Base-by-base conservation (phyloP, 2,797 vertebrate species). In the Molossus alvarezi region DNA sequence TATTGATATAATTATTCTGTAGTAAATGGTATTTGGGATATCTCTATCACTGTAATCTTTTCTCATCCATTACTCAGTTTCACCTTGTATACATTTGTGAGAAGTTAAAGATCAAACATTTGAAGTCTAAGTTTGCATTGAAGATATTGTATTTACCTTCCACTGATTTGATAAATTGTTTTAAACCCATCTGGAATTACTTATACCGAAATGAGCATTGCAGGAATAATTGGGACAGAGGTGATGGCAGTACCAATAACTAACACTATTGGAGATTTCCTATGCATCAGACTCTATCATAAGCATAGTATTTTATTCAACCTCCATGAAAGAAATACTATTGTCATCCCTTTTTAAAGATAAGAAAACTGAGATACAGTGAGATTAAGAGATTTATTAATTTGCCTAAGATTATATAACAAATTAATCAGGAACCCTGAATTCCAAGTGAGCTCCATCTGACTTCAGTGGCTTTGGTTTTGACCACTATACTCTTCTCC, bases 401-500 rank as follows among this genome's bases (percentile, higher is more conserved):
- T 80, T 90, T 88, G 18, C 45, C 9, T 27, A 27, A 64, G 18
- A 72, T 84, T n/a, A 60, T 0, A 3, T 29, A 64, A 83, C 53
- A 51, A 82, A 27, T 48, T 67, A 88, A 79, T 13, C 45, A 73
- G 57, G 23, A 8, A 72, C 8, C 15, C 33, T 71, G 25, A 88
- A 79, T 82, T 71, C 23, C 90, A 88, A 95, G 21, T 45, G n/a
- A 83, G 64, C n/a, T 73, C 62, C 25, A 11, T 23, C 17, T 84
- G 45, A 83, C 9, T 67, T 87, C 12, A 51, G 9, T 85, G 41
- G 9, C 37, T 65, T 85, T 84, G 33, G 8, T 86, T 45, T 75
- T 88, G 37, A 83, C 10, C 21, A 27, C 48, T 48, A 3, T 3
- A 23, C 23, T 65, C 79, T 94, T 77, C 60, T 71, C 51, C 18